phyloP scores from a whole-genome alignment of 2,888 invertebrate species.

The Selenia dentaria region DNA sequence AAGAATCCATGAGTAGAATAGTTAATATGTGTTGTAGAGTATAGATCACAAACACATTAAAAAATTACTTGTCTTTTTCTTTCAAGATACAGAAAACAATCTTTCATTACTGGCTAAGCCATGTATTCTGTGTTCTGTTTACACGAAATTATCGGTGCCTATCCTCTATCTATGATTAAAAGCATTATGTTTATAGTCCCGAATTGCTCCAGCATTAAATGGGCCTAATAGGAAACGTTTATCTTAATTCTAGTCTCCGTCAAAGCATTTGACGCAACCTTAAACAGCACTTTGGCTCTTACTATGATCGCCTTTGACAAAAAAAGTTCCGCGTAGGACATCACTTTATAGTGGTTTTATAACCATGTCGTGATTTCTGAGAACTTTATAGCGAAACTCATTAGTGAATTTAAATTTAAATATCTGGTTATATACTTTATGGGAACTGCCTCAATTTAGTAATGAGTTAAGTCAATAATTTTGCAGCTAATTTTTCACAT shows the following conservation, averaged over 20 bases:
- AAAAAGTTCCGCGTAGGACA: conserved; percentile 15
- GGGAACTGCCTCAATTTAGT: not conserved
- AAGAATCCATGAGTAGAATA: no score
- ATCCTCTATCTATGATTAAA: conserved; percentile 67
- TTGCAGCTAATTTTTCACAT: conserved; percentile 6
- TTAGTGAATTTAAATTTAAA: not conserved
- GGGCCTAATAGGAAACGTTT: conserved; percentile 77
- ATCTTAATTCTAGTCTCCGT: conserved; percentile 75
- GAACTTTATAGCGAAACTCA: not conserved
- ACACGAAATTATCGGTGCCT: conserved; percentile 52
- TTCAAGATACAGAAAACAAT: no score
- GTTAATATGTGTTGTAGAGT: no score
- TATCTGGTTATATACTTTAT: not conserved
- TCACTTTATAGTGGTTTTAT: conserved; percentile 38
- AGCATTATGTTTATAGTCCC: conserved; percentile 78
- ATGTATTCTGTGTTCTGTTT: conserved; percentile 43
- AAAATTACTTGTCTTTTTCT: no score
- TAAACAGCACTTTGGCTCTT: conserved; percentile 51
- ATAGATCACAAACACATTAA: no score
- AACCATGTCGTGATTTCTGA: conserved; percentile 1
- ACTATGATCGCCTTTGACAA: conserved; percentile 23
- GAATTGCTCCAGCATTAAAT: conserved; percentile 75
- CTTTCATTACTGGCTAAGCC: no score
- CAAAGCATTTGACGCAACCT: conserved; percentile 73
- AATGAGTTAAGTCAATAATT: not conserved